Evolutionary conservation across 37 sponge, comb jelly and placozoan genomes (phyloP), one percentile per base, ranked within the genome.

Genomic region (Crambe crambe): DNA sequence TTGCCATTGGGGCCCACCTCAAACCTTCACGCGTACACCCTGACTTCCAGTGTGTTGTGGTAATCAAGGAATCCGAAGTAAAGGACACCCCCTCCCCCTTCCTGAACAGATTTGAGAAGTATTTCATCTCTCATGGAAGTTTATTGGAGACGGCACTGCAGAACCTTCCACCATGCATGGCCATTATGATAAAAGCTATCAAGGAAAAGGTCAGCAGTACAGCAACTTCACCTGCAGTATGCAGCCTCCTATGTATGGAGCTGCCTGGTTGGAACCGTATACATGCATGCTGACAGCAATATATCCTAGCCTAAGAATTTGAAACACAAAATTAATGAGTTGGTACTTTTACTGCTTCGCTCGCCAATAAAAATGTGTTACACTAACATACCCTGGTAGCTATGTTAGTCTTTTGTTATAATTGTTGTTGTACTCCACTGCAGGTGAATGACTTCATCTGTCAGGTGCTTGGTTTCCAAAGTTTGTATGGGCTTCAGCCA

Each of bases 41-140:
- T 64, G 67, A 81, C 37, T 94, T 94, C 43, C 89, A 87, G 83
- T 94, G 95, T 74, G 66, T 94, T 18, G 95, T 94, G 21, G 81
- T 89, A 22, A 36, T 94, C 27, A 82, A 85, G 59, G 54, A 87
- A 69, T 86, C 87, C 23, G 91, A 94, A 35, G 59, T 94, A 9
- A 44, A 75, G 0, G 18, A 62, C 56, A 87, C 95, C 60, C 95
- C 95, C 25, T 83, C 95, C 66, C 95, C 91, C 0, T 94, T 94
- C 58, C 69, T 94, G 68, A 94, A 90, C 58, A 77, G 95, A 22
- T 94, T 94, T 87, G 95, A 94, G 72, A 94, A 94, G 84, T 94
- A 92, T 65, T 60, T 54, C 51, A 74, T 92, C 54, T 66, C 87
- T 21, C 88, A 94, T 51, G 20, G 6, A 8, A 83, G 66, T 43